A percentile compares a stretch with the other conserved stretches of the same genome.
These are phyloP conservation scores for Puma concolor DNA, from an alignment of 2,113 vertebrate genomes.

Conservation along the genomic window DNA sequence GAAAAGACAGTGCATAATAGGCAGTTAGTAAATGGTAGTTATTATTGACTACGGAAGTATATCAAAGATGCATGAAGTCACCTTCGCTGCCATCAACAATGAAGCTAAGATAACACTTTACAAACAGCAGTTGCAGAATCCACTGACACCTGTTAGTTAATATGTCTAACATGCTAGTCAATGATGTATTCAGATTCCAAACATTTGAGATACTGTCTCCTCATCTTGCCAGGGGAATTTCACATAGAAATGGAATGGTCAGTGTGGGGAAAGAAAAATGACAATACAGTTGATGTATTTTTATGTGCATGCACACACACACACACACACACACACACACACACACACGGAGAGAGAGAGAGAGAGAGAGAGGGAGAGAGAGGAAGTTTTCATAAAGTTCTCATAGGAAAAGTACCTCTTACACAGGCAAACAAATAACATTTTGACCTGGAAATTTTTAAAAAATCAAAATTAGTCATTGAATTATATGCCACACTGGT, in stretches of 20 bases:
- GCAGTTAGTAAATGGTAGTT: not conserved
- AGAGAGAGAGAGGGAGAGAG: not conserved
- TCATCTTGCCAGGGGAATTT: slow-evolving; percentile 67
- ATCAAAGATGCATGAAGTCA: not conserved
- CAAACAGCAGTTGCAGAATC: not conserved
- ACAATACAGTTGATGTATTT: not conserved
- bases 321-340: not conserved
- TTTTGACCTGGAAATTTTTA: slow-evolving; percentile 65
- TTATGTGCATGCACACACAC: not conserved
- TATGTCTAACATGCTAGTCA: not conserved
- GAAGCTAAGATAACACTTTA: not conserved
- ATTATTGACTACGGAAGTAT: not conserved
- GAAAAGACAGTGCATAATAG: not conserved
- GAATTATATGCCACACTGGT: not conserved
- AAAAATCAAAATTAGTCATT: slow-evolving; percentile 49
- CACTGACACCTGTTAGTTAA: not conserved
- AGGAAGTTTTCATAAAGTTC: not conserved
- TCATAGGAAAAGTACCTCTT: slow-evolving; percentile 66
- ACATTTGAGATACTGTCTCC: slow-evolving; percentile 5
- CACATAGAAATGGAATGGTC: not conserved
- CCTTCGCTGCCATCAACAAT: not conserved
- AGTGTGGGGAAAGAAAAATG: slow-evolving; percentile 18
- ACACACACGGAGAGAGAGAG: not conserved
- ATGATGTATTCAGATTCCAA: not conserved
- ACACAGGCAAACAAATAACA: slow-evolving; percentile 14